phyloP scores from a whole-genome alignment of 2,113 vertebrate genomes.

The Periophthalmodon schlosseri region DNA sequence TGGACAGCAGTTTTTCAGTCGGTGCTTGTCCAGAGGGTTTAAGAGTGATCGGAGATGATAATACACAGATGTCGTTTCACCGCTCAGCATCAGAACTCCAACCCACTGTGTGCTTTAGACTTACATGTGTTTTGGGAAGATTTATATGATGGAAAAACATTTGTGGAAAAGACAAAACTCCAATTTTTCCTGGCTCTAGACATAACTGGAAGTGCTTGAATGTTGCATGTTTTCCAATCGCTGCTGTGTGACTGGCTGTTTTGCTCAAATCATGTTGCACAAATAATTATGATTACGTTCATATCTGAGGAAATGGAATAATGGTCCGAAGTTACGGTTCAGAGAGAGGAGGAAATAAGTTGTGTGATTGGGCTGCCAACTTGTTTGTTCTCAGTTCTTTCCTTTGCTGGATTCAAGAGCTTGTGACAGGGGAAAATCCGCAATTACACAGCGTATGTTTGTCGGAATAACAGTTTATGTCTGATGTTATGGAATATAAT shows the following conservation, averaged over 20 bases:
- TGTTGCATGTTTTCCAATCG: slow-evolving; percentile 53
- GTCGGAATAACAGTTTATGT: slow-evolving; percentile 12
- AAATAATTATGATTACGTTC: slow-evolving; percentile 66
- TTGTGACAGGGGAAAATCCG: slow-evolving; percentile 40
- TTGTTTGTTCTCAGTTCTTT: slow-evolving; percentile 30
- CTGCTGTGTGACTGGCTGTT: slow-evolving; percentile 50
- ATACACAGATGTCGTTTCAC: slow-evolving; percentile 62
- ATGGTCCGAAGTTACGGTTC: slow-evolving; percentile 51
- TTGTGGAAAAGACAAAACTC: slow-evolving; percentile 42
- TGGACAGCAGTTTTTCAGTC: slow-evolving; percentile 18
- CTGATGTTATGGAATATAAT: slow-evolving; percentile 13
- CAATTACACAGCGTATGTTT: slow-evolving; percentile 17
- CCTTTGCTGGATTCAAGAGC: slow-evolving; percentile 37
- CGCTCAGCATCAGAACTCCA: slow-evolving; percentile 43
- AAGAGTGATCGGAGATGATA: slow-evolving; percentile 52
- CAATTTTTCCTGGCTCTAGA: slow-evolving; percentile 35
- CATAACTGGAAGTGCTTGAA: slow-evolving; percentile 43
- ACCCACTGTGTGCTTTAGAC: slow-evolving; percentile 39
- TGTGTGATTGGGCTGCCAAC: slow-evolving; percentile 50
- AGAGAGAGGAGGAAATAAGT: slow-evolving; percentile 53
- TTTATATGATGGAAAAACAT: slow-evolving; percentile 62
- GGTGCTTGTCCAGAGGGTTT: slow-evolving; percentile 24
- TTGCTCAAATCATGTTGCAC: slow-evolving; percentile 59
- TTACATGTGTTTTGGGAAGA: slow-evolving; percentile 51
- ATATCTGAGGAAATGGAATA: slow-evolving; percentile 68